Evolutionary conservation across 2,888 invertebrate species (phyloP).

Genomic region (Orchestes rusci): DNA sequence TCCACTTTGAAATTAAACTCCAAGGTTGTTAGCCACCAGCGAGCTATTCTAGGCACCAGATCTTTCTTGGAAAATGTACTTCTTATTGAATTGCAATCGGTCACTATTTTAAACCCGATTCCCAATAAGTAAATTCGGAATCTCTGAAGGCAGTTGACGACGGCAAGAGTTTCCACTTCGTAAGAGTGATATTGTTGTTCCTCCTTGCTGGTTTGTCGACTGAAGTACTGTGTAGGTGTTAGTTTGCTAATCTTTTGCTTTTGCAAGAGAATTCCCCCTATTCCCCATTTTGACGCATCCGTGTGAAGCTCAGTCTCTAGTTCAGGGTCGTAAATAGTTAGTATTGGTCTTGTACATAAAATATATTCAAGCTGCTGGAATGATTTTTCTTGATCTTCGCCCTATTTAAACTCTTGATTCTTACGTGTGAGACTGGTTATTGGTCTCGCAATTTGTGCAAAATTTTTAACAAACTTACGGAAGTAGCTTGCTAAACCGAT

Average conservation of each 20-base stretch:
- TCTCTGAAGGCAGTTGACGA: slow-evolving; percentile 31
- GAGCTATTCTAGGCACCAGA: slow-evolving; percentile 31
- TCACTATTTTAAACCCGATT: slow-evolving; percentile 30
- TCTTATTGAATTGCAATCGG: slow-evolving; percentile 35
- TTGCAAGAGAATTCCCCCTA: slow-evolving; percentile 20
- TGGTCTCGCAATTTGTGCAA: too few relatives aligned
- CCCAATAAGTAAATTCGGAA: slow-evolving; percentile 35
- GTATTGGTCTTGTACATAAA: too few relatives aligned
- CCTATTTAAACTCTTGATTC: too few relatives aligned
- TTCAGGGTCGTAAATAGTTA: too few relatives aligned
- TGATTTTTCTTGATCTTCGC: too few relatives aligned
- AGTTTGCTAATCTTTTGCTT: slow-evolving; percentile 10
- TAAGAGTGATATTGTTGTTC: slow-evolving; percentile 6
- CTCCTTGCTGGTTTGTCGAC: slow-evolving; percentile 16
- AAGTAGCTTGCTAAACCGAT: too few relatives aligned
- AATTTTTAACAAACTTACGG: too few relatives aligned
- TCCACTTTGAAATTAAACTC: slow-evolving; percentile 23
- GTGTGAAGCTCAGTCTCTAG: slow-evolving; percentile 22
- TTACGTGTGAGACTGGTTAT: too few relatives aligned
- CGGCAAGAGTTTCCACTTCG: slow-evolving; percentile 23
- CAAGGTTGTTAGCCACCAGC: too few relatives aligned
- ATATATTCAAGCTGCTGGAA: too few relatives aligned
- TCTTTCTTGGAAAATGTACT: slow-evolving; percentile 30
- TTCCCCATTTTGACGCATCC: slow-evolving; percentile 23
- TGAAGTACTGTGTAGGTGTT: slow-evolving; percentile 12